Percentiles rank a stretch among this genome's conserved stretches.
These are phyloP conservation scores for Drosophila parvula DNA, from an alignment of 1,140 invertebrate species.

Conservation along the genomic window DNA sequence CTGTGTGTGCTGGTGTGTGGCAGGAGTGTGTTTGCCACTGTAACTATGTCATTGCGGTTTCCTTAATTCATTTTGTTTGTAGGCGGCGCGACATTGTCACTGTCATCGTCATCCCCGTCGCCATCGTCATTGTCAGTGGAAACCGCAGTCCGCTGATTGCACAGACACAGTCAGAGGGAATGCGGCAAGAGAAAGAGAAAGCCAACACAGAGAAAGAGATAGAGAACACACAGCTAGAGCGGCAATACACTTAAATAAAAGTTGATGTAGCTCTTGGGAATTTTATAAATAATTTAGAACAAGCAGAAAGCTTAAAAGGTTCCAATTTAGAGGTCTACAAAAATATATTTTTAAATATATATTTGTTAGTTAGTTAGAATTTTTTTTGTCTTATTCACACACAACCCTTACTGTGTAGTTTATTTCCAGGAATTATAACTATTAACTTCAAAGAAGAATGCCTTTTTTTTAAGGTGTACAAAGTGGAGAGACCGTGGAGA, in stretches of 20 bases:
- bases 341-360: too few relatives aligned
- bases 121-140: constrained; percentile 36
- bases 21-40: constrained; percentile 54
- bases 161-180: constrained; percentile 5
- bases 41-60: constrained; percentile 81
- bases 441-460: neutral
- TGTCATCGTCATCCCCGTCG: constrained; percentile 63
- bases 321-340: too few relatives aligned
- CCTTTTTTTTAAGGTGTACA: constrained; percentile 2
- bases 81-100: constrained; percentile 56
- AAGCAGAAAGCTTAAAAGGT: neutral
- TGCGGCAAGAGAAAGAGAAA: constrained; percentile 5
- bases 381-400: neutral
- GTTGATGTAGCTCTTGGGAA: neutral
- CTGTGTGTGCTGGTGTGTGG: constrained; percentile 1
- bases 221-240: neutral
- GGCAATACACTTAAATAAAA: constrained; percentile 5
- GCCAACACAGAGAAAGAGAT: constrained; percentile 9
- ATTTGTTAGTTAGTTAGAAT: neutral
- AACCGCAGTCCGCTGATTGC: constrained; percentile 64
- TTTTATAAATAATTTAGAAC: neutral
- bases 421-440: too few relatives aligned
- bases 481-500: constrained; percentile 25
- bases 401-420: too few relatives aligned
- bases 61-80: constrained; percentile 83